Percentiles rank a stretch among this genome's conserved stretches.
Evolutionary conservation across 2,888 invertebrate genomes (phyloP).

Genomic region (Philaethria dido): DNA sequence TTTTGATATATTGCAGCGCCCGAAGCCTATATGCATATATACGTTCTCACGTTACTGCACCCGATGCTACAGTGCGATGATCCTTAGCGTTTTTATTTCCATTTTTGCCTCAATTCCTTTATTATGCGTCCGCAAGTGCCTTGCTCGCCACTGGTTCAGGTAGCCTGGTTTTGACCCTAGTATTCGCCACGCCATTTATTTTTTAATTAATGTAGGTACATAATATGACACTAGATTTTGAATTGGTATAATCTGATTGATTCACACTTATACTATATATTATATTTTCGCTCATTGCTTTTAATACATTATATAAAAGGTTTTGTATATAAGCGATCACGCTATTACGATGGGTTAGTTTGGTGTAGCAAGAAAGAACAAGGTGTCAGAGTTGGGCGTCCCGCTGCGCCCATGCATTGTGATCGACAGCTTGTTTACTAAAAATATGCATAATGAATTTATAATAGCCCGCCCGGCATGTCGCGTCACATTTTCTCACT

Average conservation of each 20-base stretch:
- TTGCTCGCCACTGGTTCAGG: slow-evolving; percentile 74
- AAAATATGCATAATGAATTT: slow-evolving; percentile 84
- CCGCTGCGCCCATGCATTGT: slow-evolving; percentile 78
- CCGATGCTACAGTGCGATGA: slow-evolving; percentile 76
- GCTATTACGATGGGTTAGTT: slow-evolving; percentile 64
- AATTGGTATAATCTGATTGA: slow-evolving; percentile 77
- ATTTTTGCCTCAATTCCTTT: slow-evolving; percentile 74
- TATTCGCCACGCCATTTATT: slow-evolving; percentile 75
- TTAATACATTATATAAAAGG: neutral
- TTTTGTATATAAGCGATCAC: slow-evolving; percentile 50
- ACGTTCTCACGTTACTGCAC: slow-evolving; percentile 63
- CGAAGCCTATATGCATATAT: slow-evolving; percentile 18
- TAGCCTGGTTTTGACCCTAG: slow-evolving; percentile 79
- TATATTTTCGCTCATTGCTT: neutral
- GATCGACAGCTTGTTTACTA: slow-evolving; percentile 84
- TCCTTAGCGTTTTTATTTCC: slow-evolving; percentile 71
- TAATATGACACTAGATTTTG: slow-evolving; percentile 72
- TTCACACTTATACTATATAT: neutral
- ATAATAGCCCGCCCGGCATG: slow-evolving; percentile 73
- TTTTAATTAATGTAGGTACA: slow-evolving; percentile 74
- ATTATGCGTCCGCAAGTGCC: slow-evolving; percentile 76
- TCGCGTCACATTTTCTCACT: slow-evolving; percentile 56
- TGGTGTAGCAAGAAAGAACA: slow-evolving; percentile 57
- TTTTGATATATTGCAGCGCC: slow-evolving; percentile 16
- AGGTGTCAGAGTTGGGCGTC: slow-evolving; percentile 74